A percentile compares a stretch with the other conserved stretches of the same genome.
These are phyloP conservation scores for Lapara coniferarum DNA, from an alignment of 2,888 invertebrate species.

Conservation along the genomic window DNA sequence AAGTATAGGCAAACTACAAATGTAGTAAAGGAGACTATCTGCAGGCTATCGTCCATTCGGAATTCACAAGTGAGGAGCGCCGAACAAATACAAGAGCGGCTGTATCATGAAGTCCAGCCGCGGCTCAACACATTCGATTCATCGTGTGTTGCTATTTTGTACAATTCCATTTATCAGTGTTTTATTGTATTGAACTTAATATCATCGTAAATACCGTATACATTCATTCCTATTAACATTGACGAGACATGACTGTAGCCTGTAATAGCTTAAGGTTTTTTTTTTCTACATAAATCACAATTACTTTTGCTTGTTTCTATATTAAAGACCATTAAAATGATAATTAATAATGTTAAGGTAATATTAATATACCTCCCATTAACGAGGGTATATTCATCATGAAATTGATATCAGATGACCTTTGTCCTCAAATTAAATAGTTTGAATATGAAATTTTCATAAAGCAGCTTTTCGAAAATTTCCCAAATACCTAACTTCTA, in stretches of 20 bases:
- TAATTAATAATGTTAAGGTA: background rate
- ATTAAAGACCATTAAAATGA: no score
- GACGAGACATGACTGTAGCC: no score
- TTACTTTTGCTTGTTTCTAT: no score
- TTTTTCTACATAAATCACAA: no score
- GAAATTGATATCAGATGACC: background rate
- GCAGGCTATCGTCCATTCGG: background rate
- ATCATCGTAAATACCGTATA: background rate
- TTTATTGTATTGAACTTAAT: background rate
- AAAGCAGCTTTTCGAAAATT: background rate
- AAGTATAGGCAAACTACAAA: no score
- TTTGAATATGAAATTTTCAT: background rate
- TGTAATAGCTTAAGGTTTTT: no score
- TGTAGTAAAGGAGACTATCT: background rate
- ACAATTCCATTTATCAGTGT: background rate
- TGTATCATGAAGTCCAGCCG: background rate
- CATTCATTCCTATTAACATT: background rate
- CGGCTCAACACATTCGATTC: background rate
- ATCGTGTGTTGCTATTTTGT: slow-evolving; percentile 1
- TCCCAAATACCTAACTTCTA: background rate
- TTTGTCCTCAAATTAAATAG: background rate
- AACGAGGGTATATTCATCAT: background rate
- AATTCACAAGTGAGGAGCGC: background rate
- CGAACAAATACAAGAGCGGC: slow-evolving; percentile 9
- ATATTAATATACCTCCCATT: background rate